phyloP scores from a whole-genome alignment of 2,888 invertebrate genomes.

The Drosophila melanosoma region DNA sequence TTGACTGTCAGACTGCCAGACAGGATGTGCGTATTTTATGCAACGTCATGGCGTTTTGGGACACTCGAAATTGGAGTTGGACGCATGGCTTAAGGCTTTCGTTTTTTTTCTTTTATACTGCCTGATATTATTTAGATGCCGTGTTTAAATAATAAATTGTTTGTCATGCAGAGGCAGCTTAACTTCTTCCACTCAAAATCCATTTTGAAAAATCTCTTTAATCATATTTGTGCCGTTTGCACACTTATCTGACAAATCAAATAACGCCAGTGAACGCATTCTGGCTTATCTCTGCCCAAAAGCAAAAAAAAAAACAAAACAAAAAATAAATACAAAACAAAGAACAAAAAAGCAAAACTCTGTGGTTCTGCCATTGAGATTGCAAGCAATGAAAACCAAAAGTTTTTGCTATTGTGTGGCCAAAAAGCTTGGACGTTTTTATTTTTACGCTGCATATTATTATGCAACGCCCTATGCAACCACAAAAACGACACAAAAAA shows the following conservation, averaged over 20 bases:
- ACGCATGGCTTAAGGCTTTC: slow-evolving; percentile 1
- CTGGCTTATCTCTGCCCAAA: not conserved
- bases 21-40: slow-evolving; percentile 49
- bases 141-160: slow-evolving; percentile 45
- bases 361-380: slow-evolving; percentile 6
- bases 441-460: slow-evolving; percentile 19
- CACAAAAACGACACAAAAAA: slow-evolving; percentile 17
- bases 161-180: slow-evolving; percentile 17
- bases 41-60: slow-evolving; percentile 44
- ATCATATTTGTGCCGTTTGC: slow-evolving; percentile 1
- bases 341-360: not conserved
- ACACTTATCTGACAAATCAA: slow-evolving; percentile 6
- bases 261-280: not conserved
- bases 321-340: not conserved
- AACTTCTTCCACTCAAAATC: slow-evolving; percentile 12
- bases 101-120: slow-evolving; percentile 19
- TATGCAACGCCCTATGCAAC: slow-evolving; percentile 23
- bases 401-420: slow-evolving; percentile 15
- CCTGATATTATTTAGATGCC: slow-evolving; percentile 35
- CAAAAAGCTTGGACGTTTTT: slow-evolving; percentile 1
- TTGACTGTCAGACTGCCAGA: slow-evolving; percentile 1
- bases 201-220: slow-evolving; percentile 26
- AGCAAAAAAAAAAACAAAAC: not conserved
- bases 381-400: slow-evolving; percentile 4
- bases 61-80: slow-evolving; percentile 12